A percentile compares a stretch with the other conserved stretches of the same genome.
Conservation (phyloP, 2,888 invertebrate species). For the Leptopilina drosophilae region DNA sequence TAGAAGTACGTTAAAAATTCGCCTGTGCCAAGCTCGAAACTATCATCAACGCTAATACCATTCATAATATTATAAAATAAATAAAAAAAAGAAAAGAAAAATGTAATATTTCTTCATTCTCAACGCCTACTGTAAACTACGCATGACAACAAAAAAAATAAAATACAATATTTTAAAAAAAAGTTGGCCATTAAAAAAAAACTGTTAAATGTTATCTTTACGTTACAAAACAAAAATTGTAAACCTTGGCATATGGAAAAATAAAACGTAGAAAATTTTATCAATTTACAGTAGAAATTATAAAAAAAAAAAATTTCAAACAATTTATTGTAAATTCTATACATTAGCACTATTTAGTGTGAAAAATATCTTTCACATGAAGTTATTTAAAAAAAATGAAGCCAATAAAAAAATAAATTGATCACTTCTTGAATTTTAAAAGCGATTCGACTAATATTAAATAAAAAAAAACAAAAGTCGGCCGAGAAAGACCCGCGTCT, state of each 20-base stretch:
- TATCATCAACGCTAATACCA: conserved; percentile 38
- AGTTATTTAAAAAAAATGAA: background rate
- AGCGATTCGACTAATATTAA: conserved; percentile 25
- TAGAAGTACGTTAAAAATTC: conserved; percentile 39
- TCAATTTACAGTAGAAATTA: conserved; percentile 34
- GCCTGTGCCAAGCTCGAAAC: conserved; percentile 38
- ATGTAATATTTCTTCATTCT: conserved; percentile 32
- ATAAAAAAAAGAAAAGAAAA: background rate
- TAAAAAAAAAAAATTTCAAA: background rate
- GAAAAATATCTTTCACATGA: conserved; percentile 12
- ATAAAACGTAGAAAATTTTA: conserved; percentile 27
- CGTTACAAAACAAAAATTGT: background rate
- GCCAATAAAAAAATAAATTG: conserved; percentile 14
- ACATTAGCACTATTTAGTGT: conserved; percentile 2
- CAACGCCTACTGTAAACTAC: conserved; percentile 47
- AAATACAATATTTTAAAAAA: conserved; percentile 19
- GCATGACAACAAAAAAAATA: conserved; percentile 29
- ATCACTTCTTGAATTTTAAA: conserved; percentile 38
- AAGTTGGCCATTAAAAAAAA: conserved; percentile 40
- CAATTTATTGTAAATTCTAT: conserved; percentile 29
- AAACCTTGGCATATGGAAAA: conserved; percentile 31
- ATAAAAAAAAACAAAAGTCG: background rate
- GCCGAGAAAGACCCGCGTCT: conserved; percentile 29
- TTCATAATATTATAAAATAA: background rate
- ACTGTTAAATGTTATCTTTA: conserved; percentile 21